Conservation (phyloP, 1,140 invertebrate genomes). For the Penaeus chinensis region DNA sequence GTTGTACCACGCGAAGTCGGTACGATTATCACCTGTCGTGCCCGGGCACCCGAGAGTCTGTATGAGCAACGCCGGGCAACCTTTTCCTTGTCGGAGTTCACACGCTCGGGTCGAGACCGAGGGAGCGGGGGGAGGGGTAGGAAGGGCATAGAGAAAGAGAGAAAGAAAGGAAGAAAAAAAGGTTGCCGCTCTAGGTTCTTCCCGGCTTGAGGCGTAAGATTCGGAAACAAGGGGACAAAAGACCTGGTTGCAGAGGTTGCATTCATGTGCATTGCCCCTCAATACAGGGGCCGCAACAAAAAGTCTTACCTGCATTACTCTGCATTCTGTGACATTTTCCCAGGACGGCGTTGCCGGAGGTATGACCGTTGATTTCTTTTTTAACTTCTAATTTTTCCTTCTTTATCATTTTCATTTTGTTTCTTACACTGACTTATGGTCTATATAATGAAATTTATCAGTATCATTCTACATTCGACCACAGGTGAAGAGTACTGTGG, state of each 20-base stretch:
- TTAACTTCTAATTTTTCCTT: neutral
- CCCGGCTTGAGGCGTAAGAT: constrained; percentile 50
- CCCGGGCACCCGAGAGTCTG: no score
- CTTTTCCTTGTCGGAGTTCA: neutral
- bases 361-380: constrained; percentile 5
- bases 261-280: constrained; percentile 61
- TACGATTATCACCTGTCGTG: no score
- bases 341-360: constrained; percentile 29
- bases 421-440: no score
- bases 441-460: no score
- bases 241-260: constrained; percentile 56
- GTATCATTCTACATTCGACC: no score
- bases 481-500: no score
- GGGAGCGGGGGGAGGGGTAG: neutral
- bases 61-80: no score
- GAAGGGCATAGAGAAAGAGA: neutral
- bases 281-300: constrained; percentile 38
- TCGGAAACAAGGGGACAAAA: constrained; percentile 58
- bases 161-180: constrained; percentile 6
- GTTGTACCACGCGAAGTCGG: no score
- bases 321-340: constrained; percentile 54
- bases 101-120: neutral
- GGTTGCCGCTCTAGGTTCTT: constrained; percentile 23
- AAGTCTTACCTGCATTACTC: constrained; percentile 54
- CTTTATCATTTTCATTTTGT: neutral